Evolutionary conservation across 1,140 invertebrate species (phyloP), one percentile per base, ranked within the genome.

Genomic region (Copidosoma floridanum): DNA sequence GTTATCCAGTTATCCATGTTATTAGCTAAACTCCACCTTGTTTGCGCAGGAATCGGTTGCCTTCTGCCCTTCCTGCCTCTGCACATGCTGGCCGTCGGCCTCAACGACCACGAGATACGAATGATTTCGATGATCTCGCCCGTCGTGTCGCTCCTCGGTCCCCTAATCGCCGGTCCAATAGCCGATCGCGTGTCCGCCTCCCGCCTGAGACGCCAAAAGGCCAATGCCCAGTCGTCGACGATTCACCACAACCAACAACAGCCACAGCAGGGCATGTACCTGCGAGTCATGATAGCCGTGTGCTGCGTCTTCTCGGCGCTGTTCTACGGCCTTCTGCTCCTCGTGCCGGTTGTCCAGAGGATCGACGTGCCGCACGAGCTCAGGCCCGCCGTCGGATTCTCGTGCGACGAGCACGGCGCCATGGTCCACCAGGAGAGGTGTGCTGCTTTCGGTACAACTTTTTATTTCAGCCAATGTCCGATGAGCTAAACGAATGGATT

Each of bases 71-170:
- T 90, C 71, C 84, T 93, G 23, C 83, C 88, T 2, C 76, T 88
- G 8, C 90, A 91, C 73, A 92, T 92, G 82, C 75, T 83, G 52
- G 72, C 82, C 27, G 77, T 89, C 46, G 91, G 90, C 2, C 68
- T 94, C 41, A 86, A 85, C 37, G 79, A 84, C 57, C 81, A 85
- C 12, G 88, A 93, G 70, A 83, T 87, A 12, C 83, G 86, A 6
- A 79, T 88, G 14, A 87, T 93, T 59, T 90, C 88, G 29, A 86
- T 88, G 35, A 79, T 90, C 11, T 85, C 89, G 3, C 88, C 91
- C 1, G 84, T 88, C 48, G 79, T 91, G 1, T 86, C 89, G 0
- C 82, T 90, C 32, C 67, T 92, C 12, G 88, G 87, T 1, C 88
- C 87, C 11, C 71, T 87, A 38, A 78, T 89, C 26, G 83, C 83